Percentiles rank a stretch among this genome's conserved stretches.
Conservation (phyloP, 2,113 vertebrate species). For the Pygathrix nemaeus region DNA sequence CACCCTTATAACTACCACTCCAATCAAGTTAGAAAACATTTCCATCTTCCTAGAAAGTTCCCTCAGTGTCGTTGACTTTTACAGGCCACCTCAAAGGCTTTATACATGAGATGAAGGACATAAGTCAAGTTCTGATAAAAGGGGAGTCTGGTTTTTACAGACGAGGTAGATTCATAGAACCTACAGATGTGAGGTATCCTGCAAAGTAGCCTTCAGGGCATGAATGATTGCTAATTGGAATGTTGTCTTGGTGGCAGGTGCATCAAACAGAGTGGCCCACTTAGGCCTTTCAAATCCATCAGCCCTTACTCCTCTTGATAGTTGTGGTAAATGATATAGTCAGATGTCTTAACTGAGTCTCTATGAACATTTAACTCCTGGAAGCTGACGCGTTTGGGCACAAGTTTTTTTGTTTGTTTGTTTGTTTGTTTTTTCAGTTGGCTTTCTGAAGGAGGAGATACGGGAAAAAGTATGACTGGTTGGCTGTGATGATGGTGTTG, state of each 20-base stretch:
- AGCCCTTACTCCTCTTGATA: background rate
- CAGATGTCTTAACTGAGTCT: background rate
- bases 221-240: background rate
- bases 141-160: background rate
- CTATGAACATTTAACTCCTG: background rate
- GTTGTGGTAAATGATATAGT: background rate
- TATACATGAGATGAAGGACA: background rate
- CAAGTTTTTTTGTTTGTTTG: background rate
- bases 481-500: background rate
- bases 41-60: background rate
- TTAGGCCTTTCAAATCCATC: background rate
- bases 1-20: background rate
- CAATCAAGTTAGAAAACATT: background rate
- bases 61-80: background rate
- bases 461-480: background rate
- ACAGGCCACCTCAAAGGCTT: background rate
- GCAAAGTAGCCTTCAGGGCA: background rate
- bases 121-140: background rate
- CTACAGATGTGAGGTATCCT: background rate
- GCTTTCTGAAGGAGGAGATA: background rate
- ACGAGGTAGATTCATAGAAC: background rate
- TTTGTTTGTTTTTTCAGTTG: background rate
- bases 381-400: background rate
- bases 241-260: background rate
- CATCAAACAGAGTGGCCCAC: background rate